Base-by-base conservation (phyloP, 2,888 invertebrate genomes). In the Smittia aterrima region DNA sequence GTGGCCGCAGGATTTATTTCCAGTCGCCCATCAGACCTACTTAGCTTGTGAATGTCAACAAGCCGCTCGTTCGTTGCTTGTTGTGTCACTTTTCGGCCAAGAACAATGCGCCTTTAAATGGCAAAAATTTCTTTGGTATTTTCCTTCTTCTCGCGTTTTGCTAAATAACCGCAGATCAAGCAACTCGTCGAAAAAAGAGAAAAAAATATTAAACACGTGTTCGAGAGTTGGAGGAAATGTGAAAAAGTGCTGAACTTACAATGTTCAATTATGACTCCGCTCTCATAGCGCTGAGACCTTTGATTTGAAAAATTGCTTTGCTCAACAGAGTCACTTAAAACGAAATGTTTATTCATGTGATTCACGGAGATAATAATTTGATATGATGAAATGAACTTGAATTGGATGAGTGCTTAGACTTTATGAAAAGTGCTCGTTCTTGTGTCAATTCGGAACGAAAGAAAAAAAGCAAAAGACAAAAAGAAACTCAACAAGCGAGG, bases 341-440 rank as follows among this genome's bases (percentile, higher is more conserved):
- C 67, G 16, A 38, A 24, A 68, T 68, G 68, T 68, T 41, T 68
- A 68, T 68, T 68, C 47, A 68, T 68, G 24, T 41, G 68, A 41
- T 22, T 13, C 22, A 22, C 22, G 47, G 68, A 41, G 68, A 68
- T 68, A 41, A 24, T 41, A 41, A 68, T 68, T 68, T 68, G 47
- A 41, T 68, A 47, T 68, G 68, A 68, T 68, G 68, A 68, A 68
- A 68, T 68, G 68, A 68, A 68, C 68, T 68, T 68, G 68, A 68
- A 68, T 22, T 58, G 24, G 47, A 68, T 68, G 41, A 41, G 41
- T 68, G 68, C 40, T 6, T 47, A 2, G n/a, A 47, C 47, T 47
- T 47, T 47, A n/a, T 47, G 47, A 32, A n/a, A n/a, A n/a, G n/a
- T n/a, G 32, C 32, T 3, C 47, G 47, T 47, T 47, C n/a, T 47